phyloP scores from a whole-genome alignment of 2,113 vertebrate species.

The Poeciliopsis prolifica region DNA sequence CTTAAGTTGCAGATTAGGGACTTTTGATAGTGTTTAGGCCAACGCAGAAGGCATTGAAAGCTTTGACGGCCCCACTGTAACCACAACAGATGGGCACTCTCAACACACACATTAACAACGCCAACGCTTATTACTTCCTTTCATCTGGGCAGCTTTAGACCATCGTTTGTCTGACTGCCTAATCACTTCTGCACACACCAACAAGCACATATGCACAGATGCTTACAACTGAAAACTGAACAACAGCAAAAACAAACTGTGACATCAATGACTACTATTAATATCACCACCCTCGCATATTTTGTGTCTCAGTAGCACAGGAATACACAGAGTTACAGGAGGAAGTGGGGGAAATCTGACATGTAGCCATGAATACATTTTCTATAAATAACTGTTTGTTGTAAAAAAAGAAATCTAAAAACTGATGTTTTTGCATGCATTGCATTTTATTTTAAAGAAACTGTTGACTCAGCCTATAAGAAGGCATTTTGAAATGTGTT shows the following conservation, averaged over 20 bases:
- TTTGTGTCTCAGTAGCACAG: neutral
- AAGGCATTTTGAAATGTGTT: too few relatives aligned
- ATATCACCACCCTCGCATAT: slow-evolving; percentile 3
- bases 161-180: slow-evolving; percentile 2
- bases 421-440: too few relatives aligned
- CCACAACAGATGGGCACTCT: too few relatives aligned
- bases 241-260: slow-evolving; percentile 10
- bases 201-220: slow-evolving; percentile 14
- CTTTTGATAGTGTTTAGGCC: too few relatives aligned
- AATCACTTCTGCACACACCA: slow-evolving; percentile 56
- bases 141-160: too few relatives aligned
- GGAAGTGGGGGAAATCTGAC: slow-evolving; percentile 36
- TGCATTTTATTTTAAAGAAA: too few relatives aligned
- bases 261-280: neutral
- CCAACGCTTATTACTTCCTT: too few relatives aligned
- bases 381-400: slow-evolving; percentile 29
- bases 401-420: slow-evolving; percentile 31
- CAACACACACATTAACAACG: too few relatives aligned
- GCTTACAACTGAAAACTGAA: slow-evolving; percentile 20
- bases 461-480: too few relatives aligned
- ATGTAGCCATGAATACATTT: slow-evolving; percentile 14
- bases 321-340: neutral
- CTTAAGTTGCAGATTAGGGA: too few relatives aligned
- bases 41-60: too few relatives aligned
- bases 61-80: too few relatives aligned